These are phyloP conservation scores for Neoitamus cyanurus DNA, from an alignment of 2,888 invertebrate genomes.

Conservation along the genomic window DNA sequence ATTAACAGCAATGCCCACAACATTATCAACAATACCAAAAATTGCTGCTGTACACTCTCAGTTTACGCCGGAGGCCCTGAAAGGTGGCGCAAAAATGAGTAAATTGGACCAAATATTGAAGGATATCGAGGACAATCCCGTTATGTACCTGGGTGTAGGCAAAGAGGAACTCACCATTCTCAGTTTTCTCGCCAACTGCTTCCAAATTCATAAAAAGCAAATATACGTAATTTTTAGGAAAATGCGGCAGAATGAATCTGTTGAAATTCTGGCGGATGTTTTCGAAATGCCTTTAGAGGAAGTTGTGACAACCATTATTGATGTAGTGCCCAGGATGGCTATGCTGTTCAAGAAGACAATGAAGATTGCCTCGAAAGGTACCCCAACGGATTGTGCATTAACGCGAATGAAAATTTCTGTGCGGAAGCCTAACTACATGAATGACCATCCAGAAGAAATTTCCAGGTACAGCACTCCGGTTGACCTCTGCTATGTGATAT, in stretches of 20 bases:
- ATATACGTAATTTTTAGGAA: background rate
- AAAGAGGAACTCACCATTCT: background rate
- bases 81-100: background rate
- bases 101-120: background rate
- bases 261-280: conserved; percentile 6
- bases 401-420: background rate
- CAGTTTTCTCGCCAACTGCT: background rate
- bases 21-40: background rate
- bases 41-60: conserved; percentile 24
- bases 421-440: background rate
- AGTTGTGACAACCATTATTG: background rate
- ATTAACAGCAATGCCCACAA: background rate
- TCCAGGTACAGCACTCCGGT: background rate
- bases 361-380: background rate
- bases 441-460: conserved; percentile 26
- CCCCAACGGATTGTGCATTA: background rate
- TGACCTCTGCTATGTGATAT: conserved; percentile 1
- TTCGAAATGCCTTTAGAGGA: background rate
- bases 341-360: background rate
- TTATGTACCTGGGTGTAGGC: conserved; percentile 3
- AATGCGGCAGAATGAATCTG: conserved; percentile 12
- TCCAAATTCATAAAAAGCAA: background rate
- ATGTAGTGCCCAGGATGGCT: background rate
- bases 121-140: conserved; percentile 1
- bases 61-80: background rate